Evolutionary conservation across 2,888 invertebrate species (phyloP).

Genomic region (Xestobium rufovillosum): DNA sequence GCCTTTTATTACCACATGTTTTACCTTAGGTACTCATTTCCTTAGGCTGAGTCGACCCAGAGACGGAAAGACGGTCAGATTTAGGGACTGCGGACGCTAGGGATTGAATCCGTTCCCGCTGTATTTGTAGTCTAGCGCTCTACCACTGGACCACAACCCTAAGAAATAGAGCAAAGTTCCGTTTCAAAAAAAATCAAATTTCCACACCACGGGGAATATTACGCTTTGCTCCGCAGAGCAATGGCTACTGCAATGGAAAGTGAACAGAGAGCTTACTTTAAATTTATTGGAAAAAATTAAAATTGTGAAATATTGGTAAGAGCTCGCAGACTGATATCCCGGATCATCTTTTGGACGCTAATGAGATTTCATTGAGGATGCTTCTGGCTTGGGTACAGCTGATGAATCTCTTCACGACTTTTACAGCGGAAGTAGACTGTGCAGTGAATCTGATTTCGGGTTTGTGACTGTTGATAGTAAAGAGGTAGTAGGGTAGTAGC

Average conservation of each 20-base stretch:
- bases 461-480: not conserved
- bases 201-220: not conserved
- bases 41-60: no score
- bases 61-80: no score
- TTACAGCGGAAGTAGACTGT: not conserved
- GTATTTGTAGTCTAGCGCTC: no score
- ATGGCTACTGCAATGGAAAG: conserved; percentile 1
- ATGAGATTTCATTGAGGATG: no score
- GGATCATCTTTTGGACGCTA: not conserved
- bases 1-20: no score
- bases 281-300: conserved; percentile 1
- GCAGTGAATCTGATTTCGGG: not conserved
- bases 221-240: not conserved
- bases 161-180: conserved; percentile 2
- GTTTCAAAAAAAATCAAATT: not conserved
- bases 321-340: not conserved
- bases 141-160: no score
- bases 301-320: not conserved
- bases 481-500: not conserved
- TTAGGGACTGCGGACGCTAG: no score
- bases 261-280: conserved; percentile 2
- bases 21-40: no score
- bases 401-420: not conserved
- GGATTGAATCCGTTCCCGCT: no score
- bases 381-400: no score